These are phyloP conservation scores for Cheilosia urbana DNA, from an alignment of 2,888 invertebrate genomes.

Conservation along the genomic window DNA sequence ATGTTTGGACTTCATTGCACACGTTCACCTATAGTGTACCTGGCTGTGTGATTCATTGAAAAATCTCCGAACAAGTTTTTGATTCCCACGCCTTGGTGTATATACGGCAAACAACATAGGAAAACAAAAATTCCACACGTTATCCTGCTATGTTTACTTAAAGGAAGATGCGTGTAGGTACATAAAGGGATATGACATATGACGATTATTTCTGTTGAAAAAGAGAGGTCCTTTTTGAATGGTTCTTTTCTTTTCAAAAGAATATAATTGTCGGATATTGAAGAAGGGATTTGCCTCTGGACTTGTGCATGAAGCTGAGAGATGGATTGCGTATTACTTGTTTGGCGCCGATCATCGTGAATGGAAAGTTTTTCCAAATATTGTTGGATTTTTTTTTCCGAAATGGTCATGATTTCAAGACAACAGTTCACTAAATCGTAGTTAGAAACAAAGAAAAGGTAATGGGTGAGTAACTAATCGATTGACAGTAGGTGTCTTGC, in stretches of 20 bases:
- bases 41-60: conserved; percentile 44
- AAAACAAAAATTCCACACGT: conserved; percentile 27
- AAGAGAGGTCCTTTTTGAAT: conserved; percentile 4
- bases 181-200: too few species aligned
- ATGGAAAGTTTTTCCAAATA: neutral
- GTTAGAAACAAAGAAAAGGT: too few species aligned
- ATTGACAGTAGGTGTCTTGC: too few species aligned
- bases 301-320: neutral
- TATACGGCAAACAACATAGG: conserved; percentile 1
- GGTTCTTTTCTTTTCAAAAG: neutral
- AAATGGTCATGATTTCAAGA: too few species aligned
- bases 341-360: conserved; percentile 3
- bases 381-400: too few species aligned
- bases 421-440: too few species aligned
- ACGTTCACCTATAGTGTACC: conserved; percentile 2
- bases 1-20: conserved; percentile 38
- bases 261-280: neutral
- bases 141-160: conserved; percentile 44
- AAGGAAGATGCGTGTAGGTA: conserved; percentile 2
- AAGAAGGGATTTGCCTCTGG: conserved; percentile 15
- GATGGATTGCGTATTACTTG: neutral
- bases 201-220: conserved; percentile 17
- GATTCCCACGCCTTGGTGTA: conserved; percentile 47
- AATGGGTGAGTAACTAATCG: too few species aligned
- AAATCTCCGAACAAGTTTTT: conserved; percentile 32